Percentiles rank a stretch among this genome's conserved stretches.
phyloP scores from a whole-genome alignment of 2,888 invertebrate genomes.

The Syrista parreyssii region DNA sequence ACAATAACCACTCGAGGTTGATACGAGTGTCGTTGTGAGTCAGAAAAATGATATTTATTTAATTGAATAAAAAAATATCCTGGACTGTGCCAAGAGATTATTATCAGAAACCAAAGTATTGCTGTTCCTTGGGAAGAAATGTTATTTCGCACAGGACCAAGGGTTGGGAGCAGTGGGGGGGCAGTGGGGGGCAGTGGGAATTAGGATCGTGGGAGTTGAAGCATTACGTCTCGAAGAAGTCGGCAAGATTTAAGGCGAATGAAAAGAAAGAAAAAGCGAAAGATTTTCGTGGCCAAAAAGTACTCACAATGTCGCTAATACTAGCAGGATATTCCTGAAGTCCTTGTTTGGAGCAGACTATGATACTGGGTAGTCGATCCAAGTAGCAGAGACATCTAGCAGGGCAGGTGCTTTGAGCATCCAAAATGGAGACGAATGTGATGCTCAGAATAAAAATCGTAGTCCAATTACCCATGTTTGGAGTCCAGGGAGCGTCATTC shows the following conservation, averaged over 20 bases:
- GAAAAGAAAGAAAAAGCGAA: background rate
- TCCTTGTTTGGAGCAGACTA: conserved; percentile 47
- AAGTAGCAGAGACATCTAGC: conserved; percentile 49
- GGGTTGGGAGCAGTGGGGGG: background rate
- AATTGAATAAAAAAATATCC: background rate
- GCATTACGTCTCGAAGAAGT: background rate
- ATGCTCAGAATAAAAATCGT: background rate
- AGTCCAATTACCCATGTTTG: background rate
- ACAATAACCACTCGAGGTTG: background rate
- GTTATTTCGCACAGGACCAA: background rate
- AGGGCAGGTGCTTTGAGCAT: conserved; percentile 40
- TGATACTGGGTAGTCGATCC: conserved; percentile 37
- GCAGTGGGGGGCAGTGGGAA: background rate
- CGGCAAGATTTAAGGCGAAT: background rate
- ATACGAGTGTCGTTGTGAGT: background rate
- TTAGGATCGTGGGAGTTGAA: background rate
- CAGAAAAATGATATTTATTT: background rate
- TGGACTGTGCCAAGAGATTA: background rate
- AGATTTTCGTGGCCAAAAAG: conserved; percentile 1
- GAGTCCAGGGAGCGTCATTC: background rate
- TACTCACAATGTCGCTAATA: conserved; percentile 54
- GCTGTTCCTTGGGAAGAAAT: background rate
- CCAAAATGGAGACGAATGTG: background rate
- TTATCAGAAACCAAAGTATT: background rate
- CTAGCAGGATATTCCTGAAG: conserved; percentile 49